phyloP scores from a whole-genome alignment of 2,888 invertebrate species.

The Diogma glabrata region DNA sequence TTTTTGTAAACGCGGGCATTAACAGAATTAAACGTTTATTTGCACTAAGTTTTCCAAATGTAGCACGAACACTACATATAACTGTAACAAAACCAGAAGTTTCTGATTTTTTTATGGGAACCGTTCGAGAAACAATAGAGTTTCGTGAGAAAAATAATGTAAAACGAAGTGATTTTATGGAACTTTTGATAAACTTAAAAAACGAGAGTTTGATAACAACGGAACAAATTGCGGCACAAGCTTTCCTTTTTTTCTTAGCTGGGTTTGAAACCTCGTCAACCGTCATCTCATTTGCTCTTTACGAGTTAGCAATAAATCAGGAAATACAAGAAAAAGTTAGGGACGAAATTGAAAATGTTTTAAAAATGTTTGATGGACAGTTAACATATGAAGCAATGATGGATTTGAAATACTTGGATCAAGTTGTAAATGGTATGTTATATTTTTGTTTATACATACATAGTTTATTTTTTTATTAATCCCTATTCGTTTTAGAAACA shows the following conservation, averaged over 20 bases:
- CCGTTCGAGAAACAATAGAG: slow-evolving; percentile 32
- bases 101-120: slow-evolving; percentile 26
- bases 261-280: slow-evolving; percentile 39
- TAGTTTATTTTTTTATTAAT: no score
- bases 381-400: slow-evolving; percentile 35
- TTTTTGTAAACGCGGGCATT: slow-evolving; percentile 18
- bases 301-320: slow-evolving; percentile 35
- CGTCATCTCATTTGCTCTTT: slow-evolving; percentile 32
- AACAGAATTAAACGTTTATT: neutral
- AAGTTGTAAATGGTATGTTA: slow-evolving; percentile 36
- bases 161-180: slow-evolving; percentile 39
- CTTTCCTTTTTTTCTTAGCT: slow-evolving; percentile 36
- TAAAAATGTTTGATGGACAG: slow-evolving; percentile 27
- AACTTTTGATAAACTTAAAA: no score
- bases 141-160: slow-evolving; percentile 30
- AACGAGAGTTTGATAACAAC: slow-evolving; percentile 22
- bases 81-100: neutral
- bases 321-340: slow-evolving; percentile 30
- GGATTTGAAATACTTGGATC: slow-evolving; percentile 37
- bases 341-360: slow-evolving; percentile 30
- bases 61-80: neutral
- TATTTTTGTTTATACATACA: no score
- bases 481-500: slow-evolving; percentile 25
- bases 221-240: slow-evolving; percentile 32
- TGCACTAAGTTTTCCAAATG: neutral